A percentile compares a stretch with the other conserved stretches of the same genome.
Evolutionary conservation across 2,113 vertebrate genomes (phyloP).

Genomic region (Leucoraja erinaceus): DNA sequence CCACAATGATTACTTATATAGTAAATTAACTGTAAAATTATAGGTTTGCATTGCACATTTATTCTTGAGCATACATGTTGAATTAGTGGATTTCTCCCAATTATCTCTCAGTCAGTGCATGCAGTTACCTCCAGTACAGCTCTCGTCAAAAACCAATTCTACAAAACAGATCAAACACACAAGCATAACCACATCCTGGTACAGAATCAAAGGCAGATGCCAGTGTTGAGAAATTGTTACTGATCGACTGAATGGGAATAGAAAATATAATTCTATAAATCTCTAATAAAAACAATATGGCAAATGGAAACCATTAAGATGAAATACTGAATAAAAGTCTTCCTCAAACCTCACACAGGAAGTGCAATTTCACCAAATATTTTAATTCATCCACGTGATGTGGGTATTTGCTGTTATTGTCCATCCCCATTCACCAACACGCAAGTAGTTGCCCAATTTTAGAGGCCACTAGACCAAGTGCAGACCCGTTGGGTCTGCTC

Average conservation of each 20-base stretch:
- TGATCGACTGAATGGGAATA: background rate
- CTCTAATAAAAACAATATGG: background rate
- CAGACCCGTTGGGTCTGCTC: too few species aligned
- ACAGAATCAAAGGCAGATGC: constrained; percentile 29
- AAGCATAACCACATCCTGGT: constrained; percentile 5
- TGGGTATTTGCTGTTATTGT: too few species aligned
- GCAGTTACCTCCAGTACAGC: background rate
- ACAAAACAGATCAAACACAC: constrained; percentile 14
- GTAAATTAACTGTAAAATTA: constrained; percentile 6
- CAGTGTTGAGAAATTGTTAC: background rate
- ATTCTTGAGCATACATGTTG: constrained; percentile 4
- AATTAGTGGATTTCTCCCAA: constrained; percentile 26
- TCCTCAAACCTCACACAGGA: background rate
- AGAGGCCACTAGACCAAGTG: too few species aligned
- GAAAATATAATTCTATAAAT: constrained; percentile 1
- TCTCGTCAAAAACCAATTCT: background rate
- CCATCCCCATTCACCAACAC: too few species aligned
- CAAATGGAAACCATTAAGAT: background rate
- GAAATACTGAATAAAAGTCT: background rate
- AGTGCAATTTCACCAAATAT: background rate
- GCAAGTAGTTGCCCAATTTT: too few species aligned
- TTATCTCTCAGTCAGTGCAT: constrained; percentile 23
- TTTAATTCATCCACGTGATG: too few species aligned
- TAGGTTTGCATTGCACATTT: background rate
- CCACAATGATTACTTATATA: background rate